phyloP scores from a whole-genome alignment of 2,888 invertebrate species.

The Operophtera brumata region DNA sequence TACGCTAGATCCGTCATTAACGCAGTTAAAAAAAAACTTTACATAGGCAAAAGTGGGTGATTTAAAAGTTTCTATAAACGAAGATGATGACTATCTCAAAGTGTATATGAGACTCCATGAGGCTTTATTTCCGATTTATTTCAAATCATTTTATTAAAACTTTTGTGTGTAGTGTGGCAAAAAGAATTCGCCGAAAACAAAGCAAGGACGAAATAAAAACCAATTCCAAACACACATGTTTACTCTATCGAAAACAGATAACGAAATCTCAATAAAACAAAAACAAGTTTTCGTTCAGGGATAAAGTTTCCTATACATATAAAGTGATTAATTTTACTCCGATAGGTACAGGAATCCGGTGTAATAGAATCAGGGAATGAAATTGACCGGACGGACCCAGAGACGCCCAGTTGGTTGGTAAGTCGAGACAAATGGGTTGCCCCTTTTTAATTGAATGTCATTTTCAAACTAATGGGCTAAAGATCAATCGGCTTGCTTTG shows the following conservation, averaged over 20 bases:
- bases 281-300: slow-evolving; percentile 13
- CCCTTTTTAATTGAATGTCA: slow-evolving; percentile 65
- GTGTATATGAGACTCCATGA: too few species aligned
- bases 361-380: slow-evolving; percentile 17
- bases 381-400: slow-evolving; percentile 13
- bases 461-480: slow-evolving; percentile 59
- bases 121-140: too few species aligned
- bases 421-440: slow-evolving; percentile 46
- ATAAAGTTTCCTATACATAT: slow-evolving; percentile 18
- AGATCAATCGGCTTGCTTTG: slow-evolving; percentile 69
- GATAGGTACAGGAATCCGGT: slow-evolving; percentile 4
- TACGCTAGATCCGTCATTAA: too few species aligned
- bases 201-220: background rate
- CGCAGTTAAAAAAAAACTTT: too few species aligned
- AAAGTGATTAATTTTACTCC: slow-evolving; percentile 22
- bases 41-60: too few species aligned
- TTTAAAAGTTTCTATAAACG: too few species aligned
- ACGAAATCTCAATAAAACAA: slow-evolving; percentile 16
- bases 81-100: too few species aligned
- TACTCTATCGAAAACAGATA: slow-evolving; percentile 13
- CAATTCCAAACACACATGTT: slow-evolving; percentile 1
- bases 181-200: background rate
- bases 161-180: background rate
- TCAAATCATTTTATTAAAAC: too few species aligned
- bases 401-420: slow-evolving; percentile 31